Evolutionary conservation across 2,888 invertebrate genomes (phyloP).

Genomic region (Melanotus villosus): DNA sequence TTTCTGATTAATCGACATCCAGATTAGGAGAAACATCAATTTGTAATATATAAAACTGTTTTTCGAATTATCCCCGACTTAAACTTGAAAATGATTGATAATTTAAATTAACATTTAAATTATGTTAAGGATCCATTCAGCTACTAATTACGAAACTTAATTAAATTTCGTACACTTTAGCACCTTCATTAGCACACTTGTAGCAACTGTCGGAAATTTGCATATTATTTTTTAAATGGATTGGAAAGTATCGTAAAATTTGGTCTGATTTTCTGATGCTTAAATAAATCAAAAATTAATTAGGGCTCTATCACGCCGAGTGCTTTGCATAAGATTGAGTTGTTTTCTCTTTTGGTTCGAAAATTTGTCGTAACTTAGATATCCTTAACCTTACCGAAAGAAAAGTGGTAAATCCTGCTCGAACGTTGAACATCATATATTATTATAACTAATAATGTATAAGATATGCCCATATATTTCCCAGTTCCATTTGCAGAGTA

Average conservation of each 20-base stretch:
- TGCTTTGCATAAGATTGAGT: too few species aligned
- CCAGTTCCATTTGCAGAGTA: slow-evolving; percentile 63
- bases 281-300: too few species aligned
- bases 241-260: too few species aligned
- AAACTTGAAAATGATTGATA: slow-evolving; percentile 29
- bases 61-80: slow-evolving; percentile 2
- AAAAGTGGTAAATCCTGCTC: slow-evolving; percentile 47
- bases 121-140: slow-evolving; percentile 25
- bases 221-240: too few species aligned
- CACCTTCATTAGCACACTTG: slow-evolving; percentile 24
- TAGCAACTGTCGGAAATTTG: too few species aligned
- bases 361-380: too few species aligned
- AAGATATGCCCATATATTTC: slow-evolving; percentile 63
- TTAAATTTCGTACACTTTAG: slow-evolving; percentile 21
- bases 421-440: slow-evolving; percentile 54
- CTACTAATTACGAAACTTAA: slow-evolving; percentile 25
- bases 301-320: too few species aligned
- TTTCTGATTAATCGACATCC: slow-evolving; percentile 17
- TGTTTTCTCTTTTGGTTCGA: too few species aligned
- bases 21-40: slow-evolving; percentile 21
- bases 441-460: slow-evolving; percentile 62
- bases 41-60: slow-evolving; percentile 12
- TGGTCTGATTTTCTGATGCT: too few species aligned
- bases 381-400: slow-evolving; percentile 29
- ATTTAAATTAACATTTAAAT: slow-evolving; percentile 33